Conservation (phyloP, 2,113 vertebrate genomes). For the Carassius carassius region DNA sequence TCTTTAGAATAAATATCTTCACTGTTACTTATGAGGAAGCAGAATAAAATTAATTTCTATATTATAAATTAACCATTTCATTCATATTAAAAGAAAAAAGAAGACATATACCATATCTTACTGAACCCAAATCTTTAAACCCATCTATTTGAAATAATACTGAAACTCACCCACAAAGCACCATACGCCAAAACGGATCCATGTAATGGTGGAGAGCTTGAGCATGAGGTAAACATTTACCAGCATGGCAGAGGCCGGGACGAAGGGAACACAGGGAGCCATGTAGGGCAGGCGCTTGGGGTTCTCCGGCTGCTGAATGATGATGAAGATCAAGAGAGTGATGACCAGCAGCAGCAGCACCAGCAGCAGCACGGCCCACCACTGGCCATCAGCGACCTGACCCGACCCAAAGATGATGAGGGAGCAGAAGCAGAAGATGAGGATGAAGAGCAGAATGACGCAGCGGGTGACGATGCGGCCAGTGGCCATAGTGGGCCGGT, state of each 20-base stretch:
- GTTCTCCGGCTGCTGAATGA: conserved; percentile 94
- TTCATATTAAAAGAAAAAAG: not conserved
- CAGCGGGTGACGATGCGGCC: conserved; percentile 89
- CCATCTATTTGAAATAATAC: not conserved
- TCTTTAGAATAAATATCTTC: not conserved
- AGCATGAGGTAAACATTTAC: conserved; percentile 99
- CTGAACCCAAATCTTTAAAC: not conserved
- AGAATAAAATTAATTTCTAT: not conserved
- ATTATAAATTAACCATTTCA: too few relatives aligned
- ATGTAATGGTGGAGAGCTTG: conserved; percentile 93
- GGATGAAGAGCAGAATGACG: conserved; percentile 88
- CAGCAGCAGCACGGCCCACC: conserved; percentile 92
- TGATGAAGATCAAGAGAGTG: conserved; percentile 81
- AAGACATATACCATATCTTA: not conserved
- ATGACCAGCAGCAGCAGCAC: conserved; percentile 80
- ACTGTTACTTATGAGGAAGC: not conserved
- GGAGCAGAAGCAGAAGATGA: conserved; percentile 90
- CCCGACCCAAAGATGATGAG: conserved; percentile 78
- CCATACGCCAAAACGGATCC: conserved; percentile 94
- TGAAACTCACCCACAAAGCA: conserved; percentile 91
- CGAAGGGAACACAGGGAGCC: conserved; percentile 94
- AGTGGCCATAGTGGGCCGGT: conserved; percentile 82
- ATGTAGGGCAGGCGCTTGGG: conserved; percentile 90
- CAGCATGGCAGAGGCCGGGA: conserved; percentile 92
- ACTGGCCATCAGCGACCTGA: conserved; percentile 82